Base-by-base conservation (phyloP, 2,888 invertebrate genomes). In the Petrolisthes manimaculis region DNA sequence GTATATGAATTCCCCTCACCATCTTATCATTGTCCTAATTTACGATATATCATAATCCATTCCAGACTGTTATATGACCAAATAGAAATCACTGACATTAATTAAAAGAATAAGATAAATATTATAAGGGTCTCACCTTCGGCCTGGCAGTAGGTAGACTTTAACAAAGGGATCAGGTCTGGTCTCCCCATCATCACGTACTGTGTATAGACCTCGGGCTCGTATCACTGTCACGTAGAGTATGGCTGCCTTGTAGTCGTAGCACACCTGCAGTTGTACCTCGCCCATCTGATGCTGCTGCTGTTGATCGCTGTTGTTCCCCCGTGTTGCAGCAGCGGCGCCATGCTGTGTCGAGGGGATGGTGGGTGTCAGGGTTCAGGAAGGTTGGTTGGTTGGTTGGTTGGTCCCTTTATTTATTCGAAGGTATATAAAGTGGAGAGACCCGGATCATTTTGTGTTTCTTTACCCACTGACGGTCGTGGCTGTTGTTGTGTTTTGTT, bases 81-180 rank as follows among this genome's bases (percentile, higher is more conserved):
- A 37, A 37, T 37, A 37, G 2, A 37, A 37, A 37, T 37, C 37
- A 37, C 37, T 37, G 37, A 37, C 37, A 37, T 37, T 37, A n/a
- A n/a, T n/a, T n/a, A 37, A 37, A 37, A 37, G 37, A 1, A 37
- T 37, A 37, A 37, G 37, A 37, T 37, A 37, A 37, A 37, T 37
- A 37, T 2, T 37, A 37, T 37, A 37, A 1, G 37, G 2, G 3
- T 91, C 93, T 92, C 91, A 95, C 95, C 93, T 94, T 92, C 94
- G 92, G 53, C 94, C 94, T 0, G 95, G 95, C 69, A 95, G 92
- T 55, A 95, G 92, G 91, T 94, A 94, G 87, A 94, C 94, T 91
- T 95, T 94, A 82, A 95, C 94, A 92, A 95, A 95, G 18, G 95
- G 95, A 92, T 95, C 95, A 14, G 95, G 94, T 53, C 91, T 91